Evolutionary conservation across 2,888 invertebrate species (phyloP), one percentile per base, ranked within the genome.

Genomic region (Osedax frankpressi): DNA sequence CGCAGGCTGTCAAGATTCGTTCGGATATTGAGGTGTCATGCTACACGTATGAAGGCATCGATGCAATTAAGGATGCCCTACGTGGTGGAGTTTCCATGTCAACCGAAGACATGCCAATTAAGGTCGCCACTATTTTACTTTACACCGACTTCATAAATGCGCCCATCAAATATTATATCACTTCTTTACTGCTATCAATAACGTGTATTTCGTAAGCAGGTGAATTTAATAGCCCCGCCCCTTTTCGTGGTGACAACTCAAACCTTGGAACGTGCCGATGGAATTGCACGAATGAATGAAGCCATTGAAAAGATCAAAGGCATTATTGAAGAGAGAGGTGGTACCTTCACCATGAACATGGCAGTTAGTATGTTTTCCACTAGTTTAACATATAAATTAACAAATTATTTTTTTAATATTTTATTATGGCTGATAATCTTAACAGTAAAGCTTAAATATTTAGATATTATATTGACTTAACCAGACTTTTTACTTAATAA

Each of bases 221-320:
- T 98, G 80, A 97, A 98, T 86, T 88, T 98, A 78, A 98, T 98
- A 83, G 98, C 98, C 2, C 97, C 98, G 30, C 98, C 98, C 73
- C 87, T 95, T 79, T 98, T 95, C 87, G 96, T 98, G 75, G 94
- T 99, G 89, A 98, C 97, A 24, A 96, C 97, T 67, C 93, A 95
- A 29, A 98, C 98, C 0, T 92, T 97, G 28, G 98, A 99, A 83
- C 92, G 94, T 83, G 88, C 90, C 70, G 94, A 95, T 79, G 97
- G 97, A 1, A 87, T 98, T 68, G 91, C 91, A 85, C 90, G 92
- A 3, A 86, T 98, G 71, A 91, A 92, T 81, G 89, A 90, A 78
- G 95, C 95, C 24, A 92, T 97, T 76, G 91, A 91, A 77, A 89
- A 89, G 80, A 94, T 98, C 76, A 88, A 91, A 81, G 88, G 88